A percentile compares a stretch with the other conserved stretches of the same genome.
These are phyloP conservation scores for Dromococcyx pavoninus DNA, from an alignment of 2,797 vertebrate species.

Conservation along the genomic window DNA sequence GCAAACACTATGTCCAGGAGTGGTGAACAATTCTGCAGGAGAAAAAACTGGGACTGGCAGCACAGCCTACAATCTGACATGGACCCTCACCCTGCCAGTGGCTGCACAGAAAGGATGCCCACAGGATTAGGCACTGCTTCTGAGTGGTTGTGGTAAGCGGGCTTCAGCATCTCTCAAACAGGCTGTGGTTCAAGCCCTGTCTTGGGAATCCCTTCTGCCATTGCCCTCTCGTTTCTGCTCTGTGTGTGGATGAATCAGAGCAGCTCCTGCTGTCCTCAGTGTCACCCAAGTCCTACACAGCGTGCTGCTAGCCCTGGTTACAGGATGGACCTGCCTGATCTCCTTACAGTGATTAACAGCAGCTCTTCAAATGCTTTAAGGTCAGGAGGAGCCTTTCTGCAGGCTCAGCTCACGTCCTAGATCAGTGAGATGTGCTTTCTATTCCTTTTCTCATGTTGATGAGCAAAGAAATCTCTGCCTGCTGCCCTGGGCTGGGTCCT, in stretches of 20 bases:
- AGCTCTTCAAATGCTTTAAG: not conserved
- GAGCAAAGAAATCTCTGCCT: not conserved
- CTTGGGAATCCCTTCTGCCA: not conserved
- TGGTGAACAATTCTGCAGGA: not conserved
- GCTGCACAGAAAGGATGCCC: not conserved
- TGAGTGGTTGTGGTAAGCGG: not conserved
- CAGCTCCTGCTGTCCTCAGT: not conserved
- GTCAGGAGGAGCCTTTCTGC: not conserved
- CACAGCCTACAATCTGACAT: not conserved
- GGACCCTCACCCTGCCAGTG: not conserved
- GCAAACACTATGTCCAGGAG: not conserved
- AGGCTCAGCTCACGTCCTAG: not conserved
- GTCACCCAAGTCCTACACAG: not conserved
- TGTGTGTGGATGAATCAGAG: not conserved
- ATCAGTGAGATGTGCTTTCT: not conserved
- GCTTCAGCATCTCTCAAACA: not conserved
- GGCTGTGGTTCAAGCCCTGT: not conserved
- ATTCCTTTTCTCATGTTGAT: not conserved
- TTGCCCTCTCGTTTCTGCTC: not conserved
- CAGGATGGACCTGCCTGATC: not conserved
- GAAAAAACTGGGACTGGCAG: not conserved
- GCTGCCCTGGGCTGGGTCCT: not conserved
- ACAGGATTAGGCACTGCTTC: not conserved
- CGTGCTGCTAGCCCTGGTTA: not conserved
- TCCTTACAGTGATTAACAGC: not conserved